Percentiles rank a stretch among this genome's conserved stretches.
Conservation (phyloP, 2,113 vertebrate species). For the Mungos mungo region DNA sequence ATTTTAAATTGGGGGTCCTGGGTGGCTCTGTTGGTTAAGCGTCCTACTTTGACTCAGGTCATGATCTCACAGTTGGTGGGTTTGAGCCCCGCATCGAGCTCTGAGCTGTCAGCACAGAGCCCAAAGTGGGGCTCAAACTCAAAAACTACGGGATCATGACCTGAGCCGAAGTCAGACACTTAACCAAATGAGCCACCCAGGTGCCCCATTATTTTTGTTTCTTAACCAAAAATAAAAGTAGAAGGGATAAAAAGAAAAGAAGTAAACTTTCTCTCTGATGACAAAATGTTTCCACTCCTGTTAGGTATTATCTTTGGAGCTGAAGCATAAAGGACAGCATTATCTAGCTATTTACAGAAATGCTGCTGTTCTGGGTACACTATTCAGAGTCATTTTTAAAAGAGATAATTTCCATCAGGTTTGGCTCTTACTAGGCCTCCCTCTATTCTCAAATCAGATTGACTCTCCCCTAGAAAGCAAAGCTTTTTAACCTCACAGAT, state of each 20-base stretch:
- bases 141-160: too few relatives aligned
- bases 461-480: constrained; percentile 79
- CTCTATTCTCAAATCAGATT: constrained; percentile 81
- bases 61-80: too few relatives aligned
- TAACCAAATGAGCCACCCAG: too few relatives aligned
- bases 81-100: too few relatives aligned
- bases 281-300: background rate
- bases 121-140: too few relatives aligned
- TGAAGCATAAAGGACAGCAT: background rate
- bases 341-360: constrained; percentile 58
- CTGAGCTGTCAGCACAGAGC: too few relatives aligned
- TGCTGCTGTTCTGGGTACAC: background rate
- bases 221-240: background rate
- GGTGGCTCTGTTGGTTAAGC: too few relatives aligned
- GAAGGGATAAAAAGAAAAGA: background rate
- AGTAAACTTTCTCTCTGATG: background rate
- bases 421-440: constrained; percentile 72
- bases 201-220: background rate
- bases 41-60: too few relatives aligned
- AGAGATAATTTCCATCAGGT: constrained; percentile 69
- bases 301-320: background rate
- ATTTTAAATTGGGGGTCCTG: background rate
- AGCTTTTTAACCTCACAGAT: constrained; percentile 82
- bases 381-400: constrained; percentile 63
- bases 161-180: too few relatives aligned